phyloP scores from a whole-genome alignment of 2,113 vertebrate species.

The Lepisosteus oculatus region DNA sequence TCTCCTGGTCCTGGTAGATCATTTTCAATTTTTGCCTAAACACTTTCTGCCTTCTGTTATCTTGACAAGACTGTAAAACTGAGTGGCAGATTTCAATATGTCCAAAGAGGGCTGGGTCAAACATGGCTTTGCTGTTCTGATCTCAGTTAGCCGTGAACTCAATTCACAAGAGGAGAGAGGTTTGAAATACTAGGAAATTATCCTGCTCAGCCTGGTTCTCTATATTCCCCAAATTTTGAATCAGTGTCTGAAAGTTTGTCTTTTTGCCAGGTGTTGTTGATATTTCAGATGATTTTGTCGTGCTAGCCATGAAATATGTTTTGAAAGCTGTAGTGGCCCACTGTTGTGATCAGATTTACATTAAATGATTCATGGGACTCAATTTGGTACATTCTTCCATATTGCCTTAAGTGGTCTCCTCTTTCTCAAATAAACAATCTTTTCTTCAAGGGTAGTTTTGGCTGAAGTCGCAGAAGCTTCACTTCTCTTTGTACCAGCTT shows the following conservation, averaged over 20 bases:
- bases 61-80: too few relatives aligned
- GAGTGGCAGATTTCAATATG: too few relatives aligned
- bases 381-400: slow-evolving; percentile 25
- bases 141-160: too few relatives aligned
- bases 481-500: slow-evolving; percentile 15
- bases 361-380: slow-evolving; percentile 23
- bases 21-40: neutral
- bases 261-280: slow-evolving; percentile 9
- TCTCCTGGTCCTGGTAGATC: too few relatives aligned
- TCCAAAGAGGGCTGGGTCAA: too few relatives aligned
- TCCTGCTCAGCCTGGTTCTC: neutral
- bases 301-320: slow-evolving; percentile 14
- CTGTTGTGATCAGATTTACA: slow-evolving; percentile 16
- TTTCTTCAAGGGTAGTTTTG: slow-evolving; percentile 36
- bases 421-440: slow-evolving; percentile 17
- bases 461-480: slow-evolving; percentile 1
- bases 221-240: slow-evolving; percentile 1
- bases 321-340: slow-evolving; percentile 21
- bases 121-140: too few relatives aligned
- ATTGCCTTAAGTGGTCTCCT: slow-evolving; percentile 31
- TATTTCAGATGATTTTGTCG: slow-evolving; percentile 10
- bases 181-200: neutral
- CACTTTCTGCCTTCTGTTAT: neutral
- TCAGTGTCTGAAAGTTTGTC: slow-evolving; percentile 17
- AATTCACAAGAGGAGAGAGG: neutral